phyloP scores from a whole-genome alignment of 2,888 invertebrate genomes.

The Caprella mutica region DNA sequence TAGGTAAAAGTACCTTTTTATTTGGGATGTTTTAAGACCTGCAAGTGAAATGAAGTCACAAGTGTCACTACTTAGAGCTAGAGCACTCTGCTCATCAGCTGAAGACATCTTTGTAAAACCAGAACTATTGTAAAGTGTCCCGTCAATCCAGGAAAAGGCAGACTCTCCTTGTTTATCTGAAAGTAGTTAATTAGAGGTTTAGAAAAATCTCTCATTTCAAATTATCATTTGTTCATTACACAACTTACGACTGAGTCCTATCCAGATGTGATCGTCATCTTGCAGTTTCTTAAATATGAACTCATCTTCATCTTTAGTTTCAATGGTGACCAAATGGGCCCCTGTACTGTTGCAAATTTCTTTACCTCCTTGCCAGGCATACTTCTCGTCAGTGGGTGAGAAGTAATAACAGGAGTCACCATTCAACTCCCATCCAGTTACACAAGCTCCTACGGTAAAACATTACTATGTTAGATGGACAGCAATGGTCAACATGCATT shows the following conservation, averaged over 20 bases:
- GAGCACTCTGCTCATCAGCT: no score
- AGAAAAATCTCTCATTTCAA: no score
- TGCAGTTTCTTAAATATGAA: conserved; percentile 9
- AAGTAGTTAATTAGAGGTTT: no score
- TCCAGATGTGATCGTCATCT: conserved; percentile 11
- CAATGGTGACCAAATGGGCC: conserved; percentile 13
- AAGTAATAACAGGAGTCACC: conserved; percentile 22
- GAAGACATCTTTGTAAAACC: neutral
- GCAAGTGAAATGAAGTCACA: no score
- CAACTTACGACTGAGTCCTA: conserved; percentile 22
- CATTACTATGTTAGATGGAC: no score
- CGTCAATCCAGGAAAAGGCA: conserved; percentile 7
- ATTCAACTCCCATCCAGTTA: conserved; percentile 20
- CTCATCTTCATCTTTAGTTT: conserved; percentile 6
- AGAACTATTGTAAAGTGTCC: neutral
- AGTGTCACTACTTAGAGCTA: no score
- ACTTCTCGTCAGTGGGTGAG: conserved; percentile 10
- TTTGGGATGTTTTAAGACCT: no score
- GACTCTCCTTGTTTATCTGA: no score
- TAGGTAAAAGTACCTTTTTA: no score
- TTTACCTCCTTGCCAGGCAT: conserved; percentile 16
- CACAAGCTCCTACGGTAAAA: conserved; percentile 25
- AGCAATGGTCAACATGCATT: no score
- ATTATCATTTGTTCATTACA: no score
- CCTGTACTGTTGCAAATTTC: conserved; percentile 7